Conservation (phyloP, 2,113 vertebrate species). For the Mormoops blainvillei region DNA sequence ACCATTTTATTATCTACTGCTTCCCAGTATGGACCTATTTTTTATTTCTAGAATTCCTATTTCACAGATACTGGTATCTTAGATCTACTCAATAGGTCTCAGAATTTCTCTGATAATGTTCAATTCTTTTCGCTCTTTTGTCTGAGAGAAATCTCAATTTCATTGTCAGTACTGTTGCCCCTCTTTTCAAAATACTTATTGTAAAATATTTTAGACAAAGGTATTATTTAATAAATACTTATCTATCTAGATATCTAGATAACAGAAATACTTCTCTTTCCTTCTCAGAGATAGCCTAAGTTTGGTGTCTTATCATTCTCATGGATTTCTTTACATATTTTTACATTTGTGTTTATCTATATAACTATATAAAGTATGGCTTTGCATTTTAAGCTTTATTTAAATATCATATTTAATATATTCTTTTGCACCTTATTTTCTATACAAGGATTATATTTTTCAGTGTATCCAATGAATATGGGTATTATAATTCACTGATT, state of each 20-base stretch:
- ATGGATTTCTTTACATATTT: neutral
- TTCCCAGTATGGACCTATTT: neutral
- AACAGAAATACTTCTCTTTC: slow-evolving; percentile 19
- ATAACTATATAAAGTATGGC: neutral
- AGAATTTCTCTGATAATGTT: slow-evolving; percentile 14
- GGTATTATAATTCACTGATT: neutral
- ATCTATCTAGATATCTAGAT: neutral
- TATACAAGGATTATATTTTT: neutral
- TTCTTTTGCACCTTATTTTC: neutral
- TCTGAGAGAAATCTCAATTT: neutral
- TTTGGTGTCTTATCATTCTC: neutral
- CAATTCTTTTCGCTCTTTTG: slow-evolving; percentile 7
- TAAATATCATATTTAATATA: neutral
- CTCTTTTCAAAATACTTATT: neutral
- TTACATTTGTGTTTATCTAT: neutral
- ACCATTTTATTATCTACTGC: slow-evolving; percentile 6
- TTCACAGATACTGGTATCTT: neutral
- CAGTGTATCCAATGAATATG: neutral
- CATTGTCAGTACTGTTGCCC: neutral
- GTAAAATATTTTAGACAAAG: neutral
- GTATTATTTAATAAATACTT: neutral
- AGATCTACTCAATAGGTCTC: neutral
- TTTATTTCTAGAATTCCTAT: neutral
- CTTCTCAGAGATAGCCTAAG: neutral
- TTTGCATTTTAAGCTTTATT: slow-evolving; percentile 9